Conservation (phyloP, 2,113 vertebrate species). For the Epinephelus moara region DNA sequence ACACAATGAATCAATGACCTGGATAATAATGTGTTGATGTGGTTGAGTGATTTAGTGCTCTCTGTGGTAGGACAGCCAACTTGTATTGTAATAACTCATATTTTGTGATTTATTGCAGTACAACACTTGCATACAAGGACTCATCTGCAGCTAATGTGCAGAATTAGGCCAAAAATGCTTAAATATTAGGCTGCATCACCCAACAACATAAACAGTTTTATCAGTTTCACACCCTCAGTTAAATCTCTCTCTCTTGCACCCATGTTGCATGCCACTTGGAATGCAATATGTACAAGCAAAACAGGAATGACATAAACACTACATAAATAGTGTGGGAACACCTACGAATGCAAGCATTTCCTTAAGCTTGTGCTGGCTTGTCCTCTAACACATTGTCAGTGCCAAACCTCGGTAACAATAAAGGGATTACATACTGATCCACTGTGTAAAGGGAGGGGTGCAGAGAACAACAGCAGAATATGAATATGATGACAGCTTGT, state of each 20-base stretch:
- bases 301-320: constrained; percentile 41
- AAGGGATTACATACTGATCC: constrained; percentile 71
- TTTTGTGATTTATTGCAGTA: not conserved
- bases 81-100: not conserved
- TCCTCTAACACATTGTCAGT: constrained; percentile 52
- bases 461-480: constrained; percentile 67
- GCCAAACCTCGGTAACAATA: constrained; percentile 61
- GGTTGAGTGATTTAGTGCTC: not conserved
- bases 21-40: constrained; percentile 4
- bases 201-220: constrained; percentile 14
- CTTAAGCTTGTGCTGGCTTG: constrained; percentile 50
- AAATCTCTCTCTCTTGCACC: constrained; percentile 38
- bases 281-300: constrained; percentile 11
- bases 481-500: constrained; percentile 65
- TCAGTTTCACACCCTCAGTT: constrained; percentile 29
- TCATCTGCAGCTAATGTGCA: not conserved
- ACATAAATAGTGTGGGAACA: constrained; percentile 30
- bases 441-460: constrained; percentile 65
- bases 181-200: constrained; percentile 9
- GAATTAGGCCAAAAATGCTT: not conserved
- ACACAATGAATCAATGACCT: constrained; percentile 25
- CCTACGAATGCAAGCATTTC: constrained; percentile 36
- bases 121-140: not conserved
- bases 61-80: no score
- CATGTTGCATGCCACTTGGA: constrained; percentile 17